Base-by-base conservation (phyloP, 2,888 invertebrate genomes). In the Bursaphelenchus okinawaensis region DNA sequence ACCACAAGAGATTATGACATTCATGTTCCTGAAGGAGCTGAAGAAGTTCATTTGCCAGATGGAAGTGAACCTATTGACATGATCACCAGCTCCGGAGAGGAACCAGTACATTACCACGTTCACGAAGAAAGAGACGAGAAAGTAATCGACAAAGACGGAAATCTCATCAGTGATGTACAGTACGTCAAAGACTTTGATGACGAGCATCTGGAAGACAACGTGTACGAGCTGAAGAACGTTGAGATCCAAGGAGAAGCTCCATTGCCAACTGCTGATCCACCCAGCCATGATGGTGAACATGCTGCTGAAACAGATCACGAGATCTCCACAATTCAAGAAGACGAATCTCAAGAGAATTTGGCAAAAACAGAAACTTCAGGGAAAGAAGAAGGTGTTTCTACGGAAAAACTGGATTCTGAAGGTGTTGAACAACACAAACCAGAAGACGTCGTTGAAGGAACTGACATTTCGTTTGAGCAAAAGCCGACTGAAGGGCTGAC, bases 371-470 rank as follows among this genome's bases (percentile, higher is more conserved):
- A 54, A n/a, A 23, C 2, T 6, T 23, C 54, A 54, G 54, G 19
- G 6, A 19, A 54, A 6, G 12, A 16, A 19, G 24, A 54, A n/a
- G 19, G n/a, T n/a, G n/a, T 9, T 19, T 7, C 7, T 4, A 22
- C 7, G 7, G 61, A 26, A 1, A 28, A 9, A 6, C 19, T 20
- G 16, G 50, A 60, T 23, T 4, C 23, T 7, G 62, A 60, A 4
- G 50, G 20, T 60, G 52, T 19, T 16, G 68, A 68, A 7, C 26
- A 68, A 12, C 31, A 22, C 26, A 1, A 24, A 3, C 27, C 51
- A 4, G n/a, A 62, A 54, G 24, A 20, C 12, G 2, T 66, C 19
- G 22, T 20, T 19, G 29, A 6, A 19, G 9, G n/a, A 19, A 16
- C 68, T 4, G 22, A 40, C 6, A 4, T 40, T 40, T 4, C n/a